Conservation (phyloP, 2,113 vertebrate species). For the Actinemys pallida region DNA sequence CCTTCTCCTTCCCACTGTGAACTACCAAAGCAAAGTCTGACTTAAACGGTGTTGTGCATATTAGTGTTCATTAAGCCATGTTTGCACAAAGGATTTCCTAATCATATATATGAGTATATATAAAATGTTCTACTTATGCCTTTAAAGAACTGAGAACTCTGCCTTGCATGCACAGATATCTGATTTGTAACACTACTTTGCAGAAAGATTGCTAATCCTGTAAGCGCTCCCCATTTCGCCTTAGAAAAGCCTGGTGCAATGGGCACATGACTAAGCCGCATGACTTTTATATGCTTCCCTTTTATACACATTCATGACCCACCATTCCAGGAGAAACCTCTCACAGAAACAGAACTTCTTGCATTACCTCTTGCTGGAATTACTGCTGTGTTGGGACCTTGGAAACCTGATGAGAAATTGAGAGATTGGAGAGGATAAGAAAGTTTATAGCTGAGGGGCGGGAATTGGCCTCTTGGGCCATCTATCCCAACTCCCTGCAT, state of each 20-base stretch:
- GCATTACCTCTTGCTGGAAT: background rate
- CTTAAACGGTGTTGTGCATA: background rate
- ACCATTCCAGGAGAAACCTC: background rate
- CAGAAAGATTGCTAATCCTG: background rate
- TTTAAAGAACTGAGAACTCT: background rate
- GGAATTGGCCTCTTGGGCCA: background rate
- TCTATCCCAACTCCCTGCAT: accelerated
- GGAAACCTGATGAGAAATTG: background rate
- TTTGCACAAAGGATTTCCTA: background rate
- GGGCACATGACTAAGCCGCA: background rate
- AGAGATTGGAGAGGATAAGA: background rate
- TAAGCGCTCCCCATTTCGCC: background rate
- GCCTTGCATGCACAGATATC: background rate
- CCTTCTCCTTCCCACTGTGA: background rate
- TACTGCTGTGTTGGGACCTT: background rate
- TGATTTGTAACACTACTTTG: background rate
- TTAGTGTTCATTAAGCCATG: background rate
- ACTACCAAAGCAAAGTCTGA: background rate
- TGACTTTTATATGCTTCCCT: background rate
- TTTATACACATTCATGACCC: background rate
- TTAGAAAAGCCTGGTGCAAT: background rate
- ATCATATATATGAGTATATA: background rate
- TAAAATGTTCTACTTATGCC: background rate
- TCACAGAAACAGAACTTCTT: background rate
- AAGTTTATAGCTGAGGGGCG: background rate